Base-by-base conservation (phyloP, 2,113 vertebrate species). In the Emydura subglobosa region DNA sequence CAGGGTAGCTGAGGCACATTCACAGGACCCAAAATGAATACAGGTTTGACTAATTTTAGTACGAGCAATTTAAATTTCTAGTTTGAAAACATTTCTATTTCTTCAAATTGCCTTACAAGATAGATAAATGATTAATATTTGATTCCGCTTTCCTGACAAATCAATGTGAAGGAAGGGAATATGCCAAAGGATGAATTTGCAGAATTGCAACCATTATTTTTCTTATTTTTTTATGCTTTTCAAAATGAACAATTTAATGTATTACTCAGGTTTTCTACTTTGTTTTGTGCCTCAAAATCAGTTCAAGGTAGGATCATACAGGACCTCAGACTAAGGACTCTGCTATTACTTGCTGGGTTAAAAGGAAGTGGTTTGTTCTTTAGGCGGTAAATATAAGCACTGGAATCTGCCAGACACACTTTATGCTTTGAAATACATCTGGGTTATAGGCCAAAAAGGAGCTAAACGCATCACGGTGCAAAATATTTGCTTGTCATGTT, bases 61-160 rank as follows among this genome's bases (percentile, higher is more conserved):
- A 83, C 47, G 4, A 92, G 12, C 55, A 91, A 91, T 79, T 95
- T 93, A 90, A 91, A 90, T 93, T 86, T 94, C 65, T 83, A 72
- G 4, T 39, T 92, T 22, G 79, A 97, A 96, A 96, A 83, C 5
- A 93, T 88, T 87, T 14, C 0, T 55, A 88, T 59, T 80, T 12
- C 55, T 16, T 91, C 86, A 85, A 94, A 74, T 27, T 84, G 5
- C 8, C 9, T 84, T 83, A 82, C 79, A 39, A 68, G 47, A 72
- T 3, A 79, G 16, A 44, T 82, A 80, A 90, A 84, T 87, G 1
- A 78, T 16, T 12, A 90, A 53, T 91, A 83, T 65, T 55, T 0
- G 68, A 72, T 84, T 95, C 76, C 65, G 31, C 13, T 94, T 87
- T 47, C 29, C 78, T 90, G 8, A 44, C 1, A 94, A 93, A 83